Base-by-base conservation (phyloP, 2,888 invertebrate species). In the Caenorhabditis japonica region DNA sequence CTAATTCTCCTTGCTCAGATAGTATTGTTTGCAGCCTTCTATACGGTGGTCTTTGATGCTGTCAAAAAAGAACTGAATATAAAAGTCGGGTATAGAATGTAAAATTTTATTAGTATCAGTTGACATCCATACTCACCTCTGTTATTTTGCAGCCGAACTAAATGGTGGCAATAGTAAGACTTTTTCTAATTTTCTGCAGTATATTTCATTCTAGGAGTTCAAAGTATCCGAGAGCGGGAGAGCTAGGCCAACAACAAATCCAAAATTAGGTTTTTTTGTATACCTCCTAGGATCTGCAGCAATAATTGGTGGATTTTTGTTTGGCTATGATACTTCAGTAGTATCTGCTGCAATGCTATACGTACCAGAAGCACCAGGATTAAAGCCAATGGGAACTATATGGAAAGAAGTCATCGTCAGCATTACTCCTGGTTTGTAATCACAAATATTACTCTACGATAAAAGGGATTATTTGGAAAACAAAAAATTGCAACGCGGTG, bases 241-340 rank as follows among this genome's bases (percentile, higher is more conserved):
- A 8, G 58, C 62, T 0, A 46, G 71, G 4, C 82, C 82, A 4
- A 41, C 43, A 4, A 56, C 51, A 15, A 71, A 73, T 10, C 82
- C 82, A 1, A 34, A 53, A 17, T 10, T 78, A 4, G 76, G 75
- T 7, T 62, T 66, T 15, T 83, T 80, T 49, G 79, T 81, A 13
- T 82, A 80, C 51, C 52, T 81, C 5, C 59, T 83, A 0, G 75
- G 81, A 4, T 79, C 80, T 33, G 72, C 81, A 5, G 83, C 83
- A 0, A 80, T 80, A 12, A 79, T 83, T 13, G 83, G 79, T 15
- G 79, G 79, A n/a, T 79, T 79, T 34, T 38, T 79, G 3, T 90
- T 91, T 81, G 76, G 91, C n/a, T 91, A 91, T 83, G 91, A 91
- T 81, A 91, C 91, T 0, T 90, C 90, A 4, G 90, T 91, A 27